Conservation (phyloP, 2,797 vertebrate species). For the Neomorphus geoffroyi region DNA sequence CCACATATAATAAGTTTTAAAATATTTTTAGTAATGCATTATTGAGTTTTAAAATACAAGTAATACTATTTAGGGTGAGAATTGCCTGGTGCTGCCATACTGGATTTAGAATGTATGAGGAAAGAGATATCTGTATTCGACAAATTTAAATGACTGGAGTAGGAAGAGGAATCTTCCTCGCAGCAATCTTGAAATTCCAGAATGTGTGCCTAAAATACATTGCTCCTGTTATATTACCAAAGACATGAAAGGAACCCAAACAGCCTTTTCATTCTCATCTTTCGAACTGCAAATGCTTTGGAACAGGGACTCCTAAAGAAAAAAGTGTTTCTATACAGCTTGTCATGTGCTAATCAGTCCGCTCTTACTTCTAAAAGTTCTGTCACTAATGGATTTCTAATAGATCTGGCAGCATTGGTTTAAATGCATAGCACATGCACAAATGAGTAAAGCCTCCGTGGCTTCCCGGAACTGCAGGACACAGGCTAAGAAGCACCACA, state of each 20-base stretch:
- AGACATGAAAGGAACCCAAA: not conserved
- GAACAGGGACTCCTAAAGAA: not conserved
- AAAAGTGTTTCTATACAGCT: not conserved
- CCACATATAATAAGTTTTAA: not conserved
- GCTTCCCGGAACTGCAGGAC: not conserved
- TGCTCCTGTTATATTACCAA: not conserved
- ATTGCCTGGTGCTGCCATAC: not conserved
- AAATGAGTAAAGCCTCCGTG: rapidly evolving
- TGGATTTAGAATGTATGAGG: not conserved
- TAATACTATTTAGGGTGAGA: not conserved
- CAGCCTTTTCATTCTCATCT: not conserved
- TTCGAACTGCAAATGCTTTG: not conserved
- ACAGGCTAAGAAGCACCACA: not conserved
- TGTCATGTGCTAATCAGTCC: not conserved
- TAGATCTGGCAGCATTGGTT: not conserved
- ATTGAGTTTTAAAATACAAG: not conserved
- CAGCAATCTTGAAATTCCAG: not conserved
- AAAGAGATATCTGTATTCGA: not conserved
- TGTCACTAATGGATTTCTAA: not conserved
- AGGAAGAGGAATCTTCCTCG: not conserved
- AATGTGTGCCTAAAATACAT: not conserved
- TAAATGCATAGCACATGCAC: not conserved
- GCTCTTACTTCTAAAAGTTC: not conserved
- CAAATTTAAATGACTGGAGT: not conserved
- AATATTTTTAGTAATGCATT: not conserved